A percentile compares a stretch with the other conserved stretches of the same genome.
Evolutionary conservation across 2,888 invertebrate genomes (phyloP).

Genomic region (Blera fallax): DNA sequence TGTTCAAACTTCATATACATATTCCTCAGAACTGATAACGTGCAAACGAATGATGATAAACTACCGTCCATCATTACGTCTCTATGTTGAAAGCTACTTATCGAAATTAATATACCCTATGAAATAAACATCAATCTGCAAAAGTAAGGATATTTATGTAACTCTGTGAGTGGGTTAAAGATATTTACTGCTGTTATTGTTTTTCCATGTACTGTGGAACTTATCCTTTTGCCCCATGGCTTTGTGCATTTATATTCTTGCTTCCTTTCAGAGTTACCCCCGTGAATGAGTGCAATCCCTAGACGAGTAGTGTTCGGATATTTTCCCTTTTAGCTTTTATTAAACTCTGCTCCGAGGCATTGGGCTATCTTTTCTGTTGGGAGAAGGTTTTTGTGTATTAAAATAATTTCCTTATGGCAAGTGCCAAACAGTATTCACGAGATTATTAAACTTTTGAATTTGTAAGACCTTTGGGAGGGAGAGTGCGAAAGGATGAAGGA

Average conservation of each 20-base stretch:
- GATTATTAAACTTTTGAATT: neutral
- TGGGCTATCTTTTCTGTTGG: neutral
- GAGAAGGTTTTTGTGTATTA: neutral
- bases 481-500: neutral
- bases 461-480: neutral
- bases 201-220: neutral
- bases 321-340: constrained; percentile 27
- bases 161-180: neutral
- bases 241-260: constrained; percentile 5
- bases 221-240: neutral
- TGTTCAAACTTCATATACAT: too few relatives aligned
- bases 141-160: neutral
- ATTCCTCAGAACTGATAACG: too few relatives aligned
- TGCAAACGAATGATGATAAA: too few relatives aligned
- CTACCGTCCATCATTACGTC: too few relatives aligned
- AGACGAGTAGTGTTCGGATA: neutral
- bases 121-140: too few relatives aligned
- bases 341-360: neutral
- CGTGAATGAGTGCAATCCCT: neutral
- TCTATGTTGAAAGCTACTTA: too few relatives aligned
- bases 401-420: constrained; percentile 10
- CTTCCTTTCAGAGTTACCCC: neutral
- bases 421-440: constrained; percentile 24
- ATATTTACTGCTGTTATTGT: neutral
- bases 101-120: too few relatives aligned